phyloP scores from a whole-genome alignment of 2,113 vertebrate genomes.

The Calonectris borealis region DNA sequence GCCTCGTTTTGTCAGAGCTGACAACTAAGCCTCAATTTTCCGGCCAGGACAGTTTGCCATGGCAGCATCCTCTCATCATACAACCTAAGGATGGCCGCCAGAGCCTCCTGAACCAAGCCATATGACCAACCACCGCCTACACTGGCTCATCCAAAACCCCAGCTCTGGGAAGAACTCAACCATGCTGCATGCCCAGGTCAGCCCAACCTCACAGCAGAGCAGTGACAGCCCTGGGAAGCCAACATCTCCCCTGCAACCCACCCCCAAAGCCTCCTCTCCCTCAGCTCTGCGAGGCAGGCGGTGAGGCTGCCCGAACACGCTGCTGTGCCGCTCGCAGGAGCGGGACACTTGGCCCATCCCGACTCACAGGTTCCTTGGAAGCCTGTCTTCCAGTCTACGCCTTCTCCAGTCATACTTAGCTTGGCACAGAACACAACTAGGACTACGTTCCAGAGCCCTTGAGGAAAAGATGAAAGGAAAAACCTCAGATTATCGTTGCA shows the following conservation, averaged over 20 bases:
- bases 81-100: neutral
- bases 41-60: neutral
- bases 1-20: neutral
- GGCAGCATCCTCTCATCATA: neutral
- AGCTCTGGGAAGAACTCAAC: neutral
- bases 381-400: neutral
- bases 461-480: neutral
- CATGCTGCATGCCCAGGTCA: neutral
- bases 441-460: neutral
- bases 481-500: neutral
- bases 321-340: neutral
- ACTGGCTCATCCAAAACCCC: neutral
- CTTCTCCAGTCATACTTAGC: neutral
- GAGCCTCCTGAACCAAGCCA: neutral
- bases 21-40: neutral
- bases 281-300: rapidly evolving
- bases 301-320: rapidly evolving
- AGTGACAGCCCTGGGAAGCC: neutral
- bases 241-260: neutral
- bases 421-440: neutral
- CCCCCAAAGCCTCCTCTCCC: neutral
- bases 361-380: neutral
- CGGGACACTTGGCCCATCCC: neutral
- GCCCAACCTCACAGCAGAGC: neutral
- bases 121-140: neutral